Evolutionary conservation across 2,113 vertebrate species (phyloP).

Genomic region (Pterocles orientalis): DNA sequence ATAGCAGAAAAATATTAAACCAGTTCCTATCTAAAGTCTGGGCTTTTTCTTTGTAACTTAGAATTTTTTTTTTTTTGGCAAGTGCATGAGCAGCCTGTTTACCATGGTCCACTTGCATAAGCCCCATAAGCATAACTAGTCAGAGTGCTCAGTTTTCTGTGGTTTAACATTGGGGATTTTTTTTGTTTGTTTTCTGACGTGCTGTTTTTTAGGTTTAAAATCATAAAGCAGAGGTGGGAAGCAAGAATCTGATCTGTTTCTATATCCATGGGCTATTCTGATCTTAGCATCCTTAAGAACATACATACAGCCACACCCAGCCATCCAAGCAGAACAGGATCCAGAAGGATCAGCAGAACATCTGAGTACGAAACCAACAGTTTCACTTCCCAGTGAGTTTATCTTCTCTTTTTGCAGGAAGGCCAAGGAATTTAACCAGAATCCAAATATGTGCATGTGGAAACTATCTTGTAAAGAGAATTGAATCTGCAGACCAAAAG

Average conservation of each 20-base stretch:
- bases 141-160: not conserved
- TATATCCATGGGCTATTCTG: not conserved
- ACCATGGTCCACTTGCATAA: rapidly evolving
- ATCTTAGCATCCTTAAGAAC: not conserved
- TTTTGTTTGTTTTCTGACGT: too few relatives aligned
- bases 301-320: not conserved
- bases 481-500: not conserved
- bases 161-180: not conserved
- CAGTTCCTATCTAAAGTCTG: not conserved
- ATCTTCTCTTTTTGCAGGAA: not conserved
- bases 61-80: not conserved
- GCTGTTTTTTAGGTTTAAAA: not conserved
- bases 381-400: not conserved
- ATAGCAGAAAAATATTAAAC: not conserved
- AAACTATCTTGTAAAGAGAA: not conserved
- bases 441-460: not conserved
- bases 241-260: not conserved
- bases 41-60: constrained; percentile 3
- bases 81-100: not conserved
- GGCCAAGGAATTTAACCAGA: not conserved
- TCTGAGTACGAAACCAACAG: not conserved
- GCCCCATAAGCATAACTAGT: not conserved
- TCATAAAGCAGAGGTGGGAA: not conserved
- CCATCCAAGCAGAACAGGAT: not conserved
- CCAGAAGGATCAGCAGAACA: not conserved